Base-by-base conservation (phyloP, 1,140 invertebrate genomes). In the Aphaenogaster ashmeadi region DNA sequence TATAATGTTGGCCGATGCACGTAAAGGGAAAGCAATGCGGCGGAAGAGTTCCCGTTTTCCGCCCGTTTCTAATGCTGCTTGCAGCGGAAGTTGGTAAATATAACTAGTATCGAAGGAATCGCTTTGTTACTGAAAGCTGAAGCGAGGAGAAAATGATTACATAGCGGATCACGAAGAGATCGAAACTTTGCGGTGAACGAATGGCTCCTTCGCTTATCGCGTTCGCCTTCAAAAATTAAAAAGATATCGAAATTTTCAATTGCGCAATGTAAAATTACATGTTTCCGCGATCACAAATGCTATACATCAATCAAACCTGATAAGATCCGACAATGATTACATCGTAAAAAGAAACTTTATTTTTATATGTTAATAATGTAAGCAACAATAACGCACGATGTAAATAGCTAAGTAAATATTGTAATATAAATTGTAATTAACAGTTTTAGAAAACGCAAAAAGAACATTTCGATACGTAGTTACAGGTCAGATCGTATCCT, bases 11-110 rank as follows among this genome's bases (percentile, higher is more conserved):
- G 62, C 47, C 62, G 36, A 67, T 21, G 33, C 78, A 80, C 60
- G 62, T 80, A 80, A 67, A 80, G 78, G 77, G 33, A 80, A 66
- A 80, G 60, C 77, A 80, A 80, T 80, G 77, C 60, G 44, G 60
- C 60, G 77, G 36, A 80, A 80, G 78, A 80, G 47, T 80, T 80
- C 50, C 62, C 62, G 78, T 67, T 80, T 80, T 54, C 78, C 13
- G 36, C 33, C 13, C 47, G 47, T 62, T 54, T 80, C 62, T 54
- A 36, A 80, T 80, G 47, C 78, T 50, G 62, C n/a, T 54, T 80
- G 62, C 62, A 67, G 11, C 78, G 78, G 78, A 80, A 80, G 62
- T 80, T 67, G 13, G 78, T 80, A 80, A 80, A 80, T 80, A 80
- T 80, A 80, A 80, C 62, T 67, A 67, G 47, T 33, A 67, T 80